Conservation (phyloP, 2,888 invertebrate species). For the Lissocephala sabroskyi region DNA sequence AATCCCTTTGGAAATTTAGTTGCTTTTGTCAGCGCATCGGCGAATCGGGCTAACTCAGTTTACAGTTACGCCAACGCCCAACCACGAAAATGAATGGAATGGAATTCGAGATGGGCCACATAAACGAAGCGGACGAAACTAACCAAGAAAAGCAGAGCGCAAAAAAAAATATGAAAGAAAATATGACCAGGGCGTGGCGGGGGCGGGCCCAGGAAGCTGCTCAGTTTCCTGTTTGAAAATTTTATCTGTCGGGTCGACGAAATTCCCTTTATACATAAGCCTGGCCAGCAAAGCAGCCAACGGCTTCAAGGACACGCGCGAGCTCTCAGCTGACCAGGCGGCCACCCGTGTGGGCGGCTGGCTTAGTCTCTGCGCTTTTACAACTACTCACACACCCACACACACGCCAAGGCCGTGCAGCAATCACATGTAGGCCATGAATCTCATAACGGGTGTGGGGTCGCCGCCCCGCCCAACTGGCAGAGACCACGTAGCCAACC, state of each 20-base stretch:
- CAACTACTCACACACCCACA: slow-evolving; percentile 27
- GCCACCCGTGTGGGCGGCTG: slow-evolving; percentile 1
- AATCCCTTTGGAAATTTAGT: no score
- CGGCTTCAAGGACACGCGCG: slow-evolving; percentile 54
- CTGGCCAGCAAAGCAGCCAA: slow-evolving; percentile 33
- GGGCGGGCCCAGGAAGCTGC: slow-evolving; percentile 52
- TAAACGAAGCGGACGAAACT: not conserved
- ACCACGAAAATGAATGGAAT: no score
- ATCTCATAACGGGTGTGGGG: slow-evolving; percentile 60
- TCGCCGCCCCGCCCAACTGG: slow-evolving; percentile 40
- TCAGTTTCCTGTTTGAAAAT: slow-evolving; percentile 52
- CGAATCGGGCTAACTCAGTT: no score
- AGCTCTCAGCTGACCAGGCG: slow-evolving; percentile 4
- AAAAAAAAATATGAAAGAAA: slow-evolving; percentile 38
- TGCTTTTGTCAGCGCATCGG: no score
- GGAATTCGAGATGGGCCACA: slow-evolving; percentile 48
- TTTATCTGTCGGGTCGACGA: slow-evolving; percentile 39
- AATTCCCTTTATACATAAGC: slow-evolving; percentile 52
- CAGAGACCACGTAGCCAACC: slow-evolving; percentile 37
- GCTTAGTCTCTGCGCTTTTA: not conserved
- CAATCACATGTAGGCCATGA: slow-evolving; percentile 62
- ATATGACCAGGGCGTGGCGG: slow-evolving; percentile 20
- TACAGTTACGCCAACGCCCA: no score
- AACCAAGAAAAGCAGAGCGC: not conserved
- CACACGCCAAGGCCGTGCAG: slow-evolving; percentile 57